Base-by-base conservation (phyloP, 2,797 vertebrate genomes). In the Synanceia verrucosa region DNA sequence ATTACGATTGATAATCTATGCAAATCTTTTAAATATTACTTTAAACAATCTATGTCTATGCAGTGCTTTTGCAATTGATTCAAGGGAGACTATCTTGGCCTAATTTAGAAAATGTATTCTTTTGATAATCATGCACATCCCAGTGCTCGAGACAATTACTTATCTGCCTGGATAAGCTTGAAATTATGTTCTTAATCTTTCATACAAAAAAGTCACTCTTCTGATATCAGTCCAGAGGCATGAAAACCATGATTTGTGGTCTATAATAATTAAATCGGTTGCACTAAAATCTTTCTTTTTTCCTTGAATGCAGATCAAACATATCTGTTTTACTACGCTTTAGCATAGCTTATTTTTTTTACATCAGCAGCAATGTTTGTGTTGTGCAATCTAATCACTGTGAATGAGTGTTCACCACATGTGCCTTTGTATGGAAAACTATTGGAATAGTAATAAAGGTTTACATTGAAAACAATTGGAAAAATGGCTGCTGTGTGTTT, bases 391-490 rank as follows among this genome's bases (percentile, higher is more conserved):
- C 61, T 51, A 18, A 36, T n/a, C 2, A 52, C 73, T 83, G 56
- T 76, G 69, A 66, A 46, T 70, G 67, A 60, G 47, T 66, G 80
- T 84, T 85, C 79, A 88, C 88, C 89, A 34, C 73, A 68, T 62
- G 91, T 94, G 93, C 93, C 93, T 94, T 92, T 89, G 61, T 84
- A 64, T 86, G 73, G 46, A 79, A 74, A 80, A 78, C 57, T 78
- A 74, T 86, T 86, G 82, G 73, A 89, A 84, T 82, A 70, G 65
- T 83, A 94, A 93, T 94, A 94, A 95, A 91, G 68, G 85, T 94
- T 93, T 93, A 94, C 91, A 92, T 65, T 91, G 86, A 90, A 93
- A 94, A 94, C 89, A 93, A 87, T 23, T 4, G 51, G 11, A 72
- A 59, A 73, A 31, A 18, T 24, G 21, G 12, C 21, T 58, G 33